Base-by-base conservation (phyloP, 2,113 vertebrate genomes). In the Nannobrachium achirus region DNA sequence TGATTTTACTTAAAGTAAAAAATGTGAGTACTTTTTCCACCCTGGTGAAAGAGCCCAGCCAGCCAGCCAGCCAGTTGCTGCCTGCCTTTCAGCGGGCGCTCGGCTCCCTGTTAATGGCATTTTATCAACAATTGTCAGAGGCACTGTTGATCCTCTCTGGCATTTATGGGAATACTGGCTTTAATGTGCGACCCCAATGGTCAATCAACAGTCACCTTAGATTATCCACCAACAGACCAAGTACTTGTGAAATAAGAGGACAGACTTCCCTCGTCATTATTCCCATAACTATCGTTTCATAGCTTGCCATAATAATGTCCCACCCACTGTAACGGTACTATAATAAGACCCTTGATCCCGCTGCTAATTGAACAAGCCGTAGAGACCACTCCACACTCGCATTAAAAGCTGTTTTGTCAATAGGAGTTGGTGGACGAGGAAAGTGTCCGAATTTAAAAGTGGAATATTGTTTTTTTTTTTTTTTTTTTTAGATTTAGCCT, bases 91-190 rank as follows among this genome's bases (percentile, higher is more conserved):
- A 46, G 44, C 44, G 56, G 78, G 59, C 13, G 53, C 75, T 25
- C 66, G 74, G 52, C 56, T 19, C 16, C 68, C 63, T 3, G 71
- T 59, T 69, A 61, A 38, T 55, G 70, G 66, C 65, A 65, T 78
- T 61, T 33, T 38, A 83, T 83, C 88, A 89, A 78, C 84, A 84
- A 82, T 83, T 86, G 84, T 80, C 63, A 69, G 15, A 61, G 56
- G 62, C 53, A 14, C 66, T 33, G 64, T 42, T 76, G 73, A 76
- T 71, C 64, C 55, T 10, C 72, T 39, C 62, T 61, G 61, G 70
- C 48, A 80, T 78, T 44, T 11, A 50, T 76, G 80, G 80, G 66
- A 51, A 13, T 13, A 10, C 11, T 8, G 13, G 13, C 13, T 39
- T 9, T 7, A 1, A 48, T 2, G 74, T 56, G 55, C 55, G 6